Percentiles rank a stretch among this genome's conserved stretches.
phyloP scores from a whole-genome alignment of 2,797 vertebrate genomes.

The Rhynchonycteris naso region DNA sequence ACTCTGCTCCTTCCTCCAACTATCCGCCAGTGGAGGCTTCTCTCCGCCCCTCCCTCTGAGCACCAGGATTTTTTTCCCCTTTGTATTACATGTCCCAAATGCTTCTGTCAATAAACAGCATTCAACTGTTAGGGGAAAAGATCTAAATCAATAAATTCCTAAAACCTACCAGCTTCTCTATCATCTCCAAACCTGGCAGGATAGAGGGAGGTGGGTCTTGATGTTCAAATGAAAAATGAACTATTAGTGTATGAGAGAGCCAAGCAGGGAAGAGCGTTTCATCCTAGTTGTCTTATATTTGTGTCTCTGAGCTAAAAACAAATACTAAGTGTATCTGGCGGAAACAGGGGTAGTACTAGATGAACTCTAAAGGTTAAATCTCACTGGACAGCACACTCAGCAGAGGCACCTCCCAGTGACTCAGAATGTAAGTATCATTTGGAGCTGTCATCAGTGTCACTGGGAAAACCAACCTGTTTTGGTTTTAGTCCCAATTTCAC shows the following conservation, averaged over 20 bases:
- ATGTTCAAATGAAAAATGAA: conserved; percentile 15
- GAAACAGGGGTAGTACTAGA: not conserved
- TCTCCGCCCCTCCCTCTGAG: not conserved
- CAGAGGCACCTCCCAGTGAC: not conserved
- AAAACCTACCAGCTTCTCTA: conserved; percentile 37
- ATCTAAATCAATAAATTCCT: conserved; percentile 28
- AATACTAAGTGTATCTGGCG: not conserved
- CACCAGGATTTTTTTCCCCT: not conserved
- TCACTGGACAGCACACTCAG: not conserved
- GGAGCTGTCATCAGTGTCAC: not conserved
- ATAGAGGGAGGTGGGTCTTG: not conserved
- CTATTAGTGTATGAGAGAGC: not conserved
- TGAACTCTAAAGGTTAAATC: not conserved
- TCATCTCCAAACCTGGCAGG: not conserved
- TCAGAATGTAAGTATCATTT: not conserved
- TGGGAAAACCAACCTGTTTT: not conserved
- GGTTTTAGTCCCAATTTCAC: conserved; percentile 5
- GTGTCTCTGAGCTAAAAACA: conserved; percentile 20
- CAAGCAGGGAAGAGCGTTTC: not conserved
- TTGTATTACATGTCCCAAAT: not conserved
- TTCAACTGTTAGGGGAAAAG: not conserved
- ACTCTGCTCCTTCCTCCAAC: not conserved
- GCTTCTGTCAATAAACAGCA: conserved; percentile 43
- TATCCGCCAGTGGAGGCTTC: not conserved
- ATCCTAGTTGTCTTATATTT: not conserved